Base-by-base conservation (phyloP, 2,113 vertebrate species). In the Grallaria varia region DNA sequence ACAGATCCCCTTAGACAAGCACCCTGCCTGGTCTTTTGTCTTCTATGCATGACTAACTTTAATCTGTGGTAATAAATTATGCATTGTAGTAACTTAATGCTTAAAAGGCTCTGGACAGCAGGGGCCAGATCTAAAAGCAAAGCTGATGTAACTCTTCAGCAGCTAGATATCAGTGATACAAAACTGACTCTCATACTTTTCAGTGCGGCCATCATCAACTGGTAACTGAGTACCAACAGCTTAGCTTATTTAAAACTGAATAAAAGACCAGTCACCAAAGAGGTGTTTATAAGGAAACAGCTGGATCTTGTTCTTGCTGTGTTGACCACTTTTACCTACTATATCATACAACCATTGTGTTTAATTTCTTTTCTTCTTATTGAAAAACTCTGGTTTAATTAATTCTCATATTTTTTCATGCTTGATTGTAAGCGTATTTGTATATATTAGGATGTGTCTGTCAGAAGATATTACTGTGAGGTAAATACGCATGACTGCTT, bases 41-140 rank as follows among this genome's bases (percentile, higher is more conserved):
- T 86, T 84, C 50, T 50, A 22, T 80, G 47, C 82, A 77, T 80
- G 79, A 85, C 67, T 73, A 69, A 73, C 52, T 89, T 89, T 84
- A 84, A 82, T 87, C 74, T 72, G 27, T 82, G 59, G 56, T 63
- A 37, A 91, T 93, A 94, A 95, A 93, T 93, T 80, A 92, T 78
- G 35, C 30, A 86, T 86, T 81, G 35, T 71, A 74, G 67, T 77
- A 74, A 55, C 19, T 30, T 59, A 42, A 68, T 44, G 17, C 52
- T 91, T 94, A 59, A 87, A 87, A 89, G 52, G 17, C 52, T 90
- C 69, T 72, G 69, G 69, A 84, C 66, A 96, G 49, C 47, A 68
- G 53, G 42, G 9, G 35, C 37, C 59, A 75, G 31, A 66, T 63
- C 55, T 74, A 80, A 90, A 89, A 93, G 45, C 1, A 6, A 86